A percentile compares a stretch with the other conserved stretches of the same genome.
Conservation (phyloP, 2,113 vertebrate species). For the Bagarius yarrelli region DNA sequence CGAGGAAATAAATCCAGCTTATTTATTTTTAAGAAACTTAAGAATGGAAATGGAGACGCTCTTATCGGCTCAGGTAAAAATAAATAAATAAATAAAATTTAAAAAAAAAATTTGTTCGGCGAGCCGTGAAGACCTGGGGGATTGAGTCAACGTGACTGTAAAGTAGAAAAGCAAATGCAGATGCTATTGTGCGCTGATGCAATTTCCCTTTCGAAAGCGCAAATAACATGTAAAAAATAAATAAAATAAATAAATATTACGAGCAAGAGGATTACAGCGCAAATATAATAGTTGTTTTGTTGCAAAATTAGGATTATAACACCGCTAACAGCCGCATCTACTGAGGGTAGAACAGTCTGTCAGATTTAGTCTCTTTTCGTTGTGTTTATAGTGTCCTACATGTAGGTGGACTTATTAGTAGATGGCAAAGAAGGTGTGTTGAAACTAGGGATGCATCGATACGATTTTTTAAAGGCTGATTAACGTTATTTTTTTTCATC, state of each 20-base stretch:
- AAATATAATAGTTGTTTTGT: background rate
- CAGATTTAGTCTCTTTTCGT: background rate
- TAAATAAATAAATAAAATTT: too few species aligned
- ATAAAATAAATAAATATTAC: background rate
- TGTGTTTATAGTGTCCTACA: background rate
- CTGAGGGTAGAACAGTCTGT: background rate
- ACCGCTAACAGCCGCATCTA: background rate
- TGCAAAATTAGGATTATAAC: background rate
- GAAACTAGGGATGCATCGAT: background rate
- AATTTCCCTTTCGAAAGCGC: background rate
- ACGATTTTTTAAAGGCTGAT: too few species aligned
- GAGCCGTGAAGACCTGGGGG: slow-evolving; percentile 2
- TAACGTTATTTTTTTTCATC: too few species aligned
- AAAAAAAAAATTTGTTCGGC: slow-evolving; percentile 6
- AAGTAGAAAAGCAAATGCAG: background rate
- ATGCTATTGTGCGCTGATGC: background rate
- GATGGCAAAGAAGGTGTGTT: background rate
- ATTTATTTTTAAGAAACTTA: background rate
- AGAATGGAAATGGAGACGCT: background rate
- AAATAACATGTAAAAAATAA: background rate
- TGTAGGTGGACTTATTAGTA: background rate
- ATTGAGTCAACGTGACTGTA: background rate
- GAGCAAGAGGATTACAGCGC: background rate
- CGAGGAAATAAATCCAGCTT: background rate
- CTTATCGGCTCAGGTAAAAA: background rate